Evolutionary conservation across 2,888 invertebrate genomes (phyloP).

Genomic region (Agriopis marginaria): DNA sequence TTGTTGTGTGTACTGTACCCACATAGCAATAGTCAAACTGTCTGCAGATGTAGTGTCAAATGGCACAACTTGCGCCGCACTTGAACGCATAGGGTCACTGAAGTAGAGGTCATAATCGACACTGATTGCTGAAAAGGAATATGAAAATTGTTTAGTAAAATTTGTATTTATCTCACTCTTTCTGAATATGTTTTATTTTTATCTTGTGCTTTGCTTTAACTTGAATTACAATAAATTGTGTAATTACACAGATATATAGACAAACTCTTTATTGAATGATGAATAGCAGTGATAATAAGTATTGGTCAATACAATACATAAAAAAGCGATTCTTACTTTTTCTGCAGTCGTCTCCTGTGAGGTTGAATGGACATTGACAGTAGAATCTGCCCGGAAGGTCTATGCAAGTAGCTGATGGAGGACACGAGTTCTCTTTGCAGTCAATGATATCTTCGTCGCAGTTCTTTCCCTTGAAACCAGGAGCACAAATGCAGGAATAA

Average conservation of each 20-base stretch:
- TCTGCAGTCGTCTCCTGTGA: conserved; percentile 98
- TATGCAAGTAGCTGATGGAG: conserved; percentile 96
- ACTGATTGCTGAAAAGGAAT: conserved; percentile 92
- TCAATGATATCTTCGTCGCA: conserved; percentile 96
- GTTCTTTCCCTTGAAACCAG: conserved; percentile 92
- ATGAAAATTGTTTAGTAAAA: neutral
- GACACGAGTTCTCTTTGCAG: conserved; percentile 97
- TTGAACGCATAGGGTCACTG: conserved; percentile 95
- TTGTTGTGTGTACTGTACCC: conserved; percentile 97
- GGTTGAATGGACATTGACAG: conserved; percentile 98
- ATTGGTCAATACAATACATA: neutral
- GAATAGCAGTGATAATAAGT: too few relatives aligned
- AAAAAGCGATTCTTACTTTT: conserved; percentile 89
- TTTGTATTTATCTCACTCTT: neutral
- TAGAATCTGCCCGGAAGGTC: conserved; percentile 96
- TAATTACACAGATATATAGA: neutral
- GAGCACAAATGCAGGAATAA: conserved; percentile 94
- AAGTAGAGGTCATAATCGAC: conserved; percentile 99
- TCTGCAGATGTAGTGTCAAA: conserved; percentile 92
- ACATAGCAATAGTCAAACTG: conserved; percentile 96
- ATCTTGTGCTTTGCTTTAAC: too few relatives aligned
- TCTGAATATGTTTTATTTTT: too few relatives aligned
- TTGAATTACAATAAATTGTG: neutral
- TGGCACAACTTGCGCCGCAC: conserved; percentile 96
- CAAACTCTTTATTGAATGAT: too few relatives aligned